Base-by-base conservation (phyloP, 2,113 vertebrate genomes). In the Pygoscelis adeliae region DNA sequence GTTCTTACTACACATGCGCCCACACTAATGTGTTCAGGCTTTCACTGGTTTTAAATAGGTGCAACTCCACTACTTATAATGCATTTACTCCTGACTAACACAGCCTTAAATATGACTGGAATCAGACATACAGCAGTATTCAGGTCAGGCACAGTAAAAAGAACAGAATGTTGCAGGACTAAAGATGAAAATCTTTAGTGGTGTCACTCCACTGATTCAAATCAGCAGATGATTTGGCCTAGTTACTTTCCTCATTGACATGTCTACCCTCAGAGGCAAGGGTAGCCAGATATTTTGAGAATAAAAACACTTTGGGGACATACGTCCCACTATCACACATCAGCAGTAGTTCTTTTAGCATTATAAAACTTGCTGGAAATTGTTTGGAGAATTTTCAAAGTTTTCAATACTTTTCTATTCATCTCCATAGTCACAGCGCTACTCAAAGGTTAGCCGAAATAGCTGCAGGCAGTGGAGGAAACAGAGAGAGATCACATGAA, bases 361-460 rank as follows among this genome's bases (percentile, higher is more conserved):
- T 49, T 80, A 86, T n/a, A 97, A 95, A 97, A 88, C 71, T 93
- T 81, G 84, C 63, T 83, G 84, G 74, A 90, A 96, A 95, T 58
- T 93, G 73, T 87, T 92, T 87, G 95, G 84, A 95, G 82, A 93
- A 58, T 91, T 96, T 91, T 97, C 59, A 90, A 80, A 93, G 73
- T 87, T 96, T 83, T 97, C 86, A 81, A n/a, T 66, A 87, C 76
- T 95, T 94, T 94, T 59, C 4, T 5, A 50, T 92, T 94, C 16
- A 89, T 91, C 97, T 89, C 94, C 69, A 78, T 23, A 87, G 95
- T 46, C 84, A 76, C 40, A 50, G 78, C 36, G 81, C 81, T 95
- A 49, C 93, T 90, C 78, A 97, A 95, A 96, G 87, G 87, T 91
- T 85, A 93, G 69, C 91, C 83, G 96, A 53, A 96, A 95, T 65